Percentiles rank a stretch among this genome's conserved stretches.
phyloP scores from a whole-genome alignment of 2,113 vertebrate species.

The Sciurus niger region DNA sequence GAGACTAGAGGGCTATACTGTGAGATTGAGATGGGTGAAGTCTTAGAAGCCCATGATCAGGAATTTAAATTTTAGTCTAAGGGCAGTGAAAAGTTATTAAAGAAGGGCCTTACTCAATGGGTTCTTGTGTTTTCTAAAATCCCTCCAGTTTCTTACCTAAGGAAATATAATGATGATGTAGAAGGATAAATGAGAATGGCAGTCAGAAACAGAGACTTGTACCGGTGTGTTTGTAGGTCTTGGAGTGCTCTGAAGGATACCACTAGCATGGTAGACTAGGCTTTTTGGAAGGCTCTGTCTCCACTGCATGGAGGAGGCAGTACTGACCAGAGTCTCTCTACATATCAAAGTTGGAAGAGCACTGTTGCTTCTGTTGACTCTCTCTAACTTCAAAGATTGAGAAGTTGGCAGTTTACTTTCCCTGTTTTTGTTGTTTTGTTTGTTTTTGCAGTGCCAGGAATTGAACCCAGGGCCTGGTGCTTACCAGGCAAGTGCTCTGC shows the following conservation, averaged over 20 bases:
- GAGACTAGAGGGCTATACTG: background rate
- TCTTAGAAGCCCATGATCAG: background rate
- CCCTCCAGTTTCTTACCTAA: background rate
- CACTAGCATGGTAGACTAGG: background rate
- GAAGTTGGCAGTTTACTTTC: background rate
- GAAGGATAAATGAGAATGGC: background rate
- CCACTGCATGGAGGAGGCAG: background rate
- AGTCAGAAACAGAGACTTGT: background rate
- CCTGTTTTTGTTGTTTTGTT: background rate
- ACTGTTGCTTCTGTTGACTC: background rate
- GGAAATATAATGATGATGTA: background rate
- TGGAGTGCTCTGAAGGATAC: background rate
- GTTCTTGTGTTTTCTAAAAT: background rate
- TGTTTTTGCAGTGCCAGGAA: too few relatives aligned
- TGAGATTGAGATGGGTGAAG: background rate
- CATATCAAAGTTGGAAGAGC: background rate
- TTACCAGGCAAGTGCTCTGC: too few relatives aligned
- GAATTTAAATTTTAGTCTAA: conserved; percentile 10
- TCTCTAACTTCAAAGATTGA: background rate
- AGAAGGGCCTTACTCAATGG: background rate
- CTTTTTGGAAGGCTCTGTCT: background rate
- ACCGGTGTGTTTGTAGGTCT: background rate
- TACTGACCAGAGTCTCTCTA: background rate
- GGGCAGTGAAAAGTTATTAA: background rate
- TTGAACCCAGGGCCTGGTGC: too few relatives aligned